phyloP scores from a whole-genome alignment of 2,888 invertebrate genomes.

The Lottia gigantea region DNA sequence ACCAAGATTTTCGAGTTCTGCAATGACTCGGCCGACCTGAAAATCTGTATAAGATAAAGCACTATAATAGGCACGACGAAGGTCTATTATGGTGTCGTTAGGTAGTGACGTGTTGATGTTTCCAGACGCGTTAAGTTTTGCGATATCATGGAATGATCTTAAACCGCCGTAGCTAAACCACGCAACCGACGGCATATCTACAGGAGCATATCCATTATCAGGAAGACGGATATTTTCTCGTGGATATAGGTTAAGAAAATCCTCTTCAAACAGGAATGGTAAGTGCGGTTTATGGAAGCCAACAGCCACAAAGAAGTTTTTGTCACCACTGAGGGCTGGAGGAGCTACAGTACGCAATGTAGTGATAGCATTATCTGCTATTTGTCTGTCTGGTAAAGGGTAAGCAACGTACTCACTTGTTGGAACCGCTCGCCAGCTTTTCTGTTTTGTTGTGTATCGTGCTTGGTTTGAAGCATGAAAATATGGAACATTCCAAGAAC shows the following conservation, averaged over 20 bases:
- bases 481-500: slow-evolving; percentile 19
- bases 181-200: slow-evolving; percentile 16
- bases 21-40: slow-evolving; percentile 35
- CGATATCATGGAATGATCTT: slow-evolving; percentile 26
- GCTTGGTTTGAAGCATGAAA: not conserved
- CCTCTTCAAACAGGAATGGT: slow-evolving; percentile 35
- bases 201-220: slow-evolving; percentile 14
- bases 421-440: slow-evolving; percentile 34
- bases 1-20: slow-evolving; percentile 32
- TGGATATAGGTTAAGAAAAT: slow-evolving; percentile 44
- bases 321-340: slow-evolving; percentile 15
- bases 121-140: slow-evolving; percentile 17
- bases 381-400: slow-evolving; percentile 29
- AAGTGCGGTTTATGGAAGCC: slow-evolving; percentile 42
- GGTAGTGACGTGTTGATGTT: slow-evolving; percentile 30
- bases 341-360: slow-evolving; percentile 25
- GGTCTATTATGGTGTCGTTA: slow-evolving; percentile 23
- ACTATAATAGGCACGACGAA: slow-evolving; percentile 41
- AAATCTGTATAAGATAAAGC: slow-evolving; percentile 35
- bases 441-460: not conserved
- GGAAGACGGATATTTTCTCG: slow-evolving; percentile 20
- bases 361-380: slow-evolving; percentile 31
- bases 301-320: slow-evolving; percentile 41
- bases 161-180: slow-evolving; percentile 15
- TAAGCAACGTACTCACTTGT: slow-evolving; percentile 13